A percentile compares a stretch with the other conserved stretches of the same genome.
Evolutionary conservation across 2,113 vertebrate species (phyloP).

Genomic region (Mugil cephalus): DNA sequence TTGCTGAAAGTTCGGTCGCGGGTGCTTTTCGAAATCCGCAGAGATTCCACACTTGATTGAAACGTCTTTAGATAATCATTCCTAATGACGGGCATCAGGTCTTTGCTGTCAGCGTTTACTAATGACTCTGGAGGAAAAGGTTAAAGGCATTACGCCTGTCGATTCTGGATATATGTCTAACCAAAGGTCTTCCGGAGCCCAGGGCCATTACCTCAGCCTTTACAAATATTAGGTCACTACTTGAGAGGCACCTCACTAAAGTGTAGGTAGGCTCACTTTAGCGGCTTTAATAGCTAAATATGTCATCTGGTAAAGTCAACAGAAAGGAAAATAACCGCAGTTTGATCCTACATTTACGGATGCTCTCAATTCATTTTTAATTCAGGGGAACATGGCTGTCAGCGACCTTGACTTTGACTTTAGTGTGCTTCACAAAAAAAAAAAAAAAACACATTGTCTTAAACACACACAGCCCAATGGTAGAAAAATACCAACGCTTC

Average conservation of each 20-base stretch:
- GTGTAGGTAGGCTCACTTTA: not conserved
- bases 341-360: not conserved
- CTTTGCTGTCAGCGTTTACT: conserved; percentile 32
- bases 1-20: not conserved
- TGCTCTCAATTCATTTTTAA: not conserved
- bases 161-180: conserved; percentile 49
- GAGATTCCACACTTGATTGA: conserved; percentile 14
- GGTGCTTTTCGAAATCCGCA: conserved; percentile 9
- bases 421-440: conserved; percentile 10
- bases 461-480: conserved; percentile 23
- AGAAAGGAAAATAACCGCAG: conserved; percentile 1
- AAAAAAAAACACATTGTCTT: conserved; percentile 31
- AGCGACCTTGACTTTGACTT: conserved; percentile 28
- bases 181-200: conserved; percentile 64
- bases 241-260: conserved; percentile 26
- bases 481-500: conserved; percentile 26
- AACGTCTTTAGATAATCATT: conserved; percentile 54
- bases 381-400: conserved; percentile 7
- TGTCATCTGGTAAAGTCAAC: conserved; percentile 12
- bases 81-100: conserved; percentile 44
- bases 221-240: conserved; percentile 57
- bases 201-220: conserved; percentile 58
- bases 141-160: conserved; percentile 53
- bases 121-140: conserved; percentile 64
- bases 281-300: conserved; percentile 2